Conservation (phyloP, 1,140 invertebrate genomes). For the Philaenus spumarius region DNA sequence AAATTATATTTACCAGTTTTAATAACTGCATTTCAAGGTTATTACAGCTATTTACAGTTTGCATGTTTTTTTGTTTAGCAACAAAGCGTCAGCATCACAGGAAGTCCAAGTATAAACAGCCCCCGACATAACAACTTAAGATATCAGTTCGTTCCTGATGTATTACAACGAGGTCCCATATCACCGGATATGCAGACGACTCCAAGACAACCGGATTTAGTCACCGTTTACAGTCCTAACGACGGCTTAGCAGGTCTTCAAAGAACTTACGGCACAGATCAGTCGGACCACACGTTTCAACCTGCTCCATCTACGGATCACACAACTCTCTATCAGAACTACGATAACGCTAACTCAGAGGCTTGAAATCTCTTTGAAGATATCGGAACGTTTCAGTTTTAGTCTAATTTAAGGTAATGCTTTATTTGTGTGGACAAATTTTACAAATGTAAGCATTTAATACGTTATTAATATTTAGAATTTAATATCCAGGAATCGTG, state of each 20-base stretch:
- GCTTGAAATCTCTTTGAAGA: background rate
- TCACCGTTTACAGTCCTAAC: slow-evolving; percentile 13
- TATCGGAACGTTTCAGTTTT: too few relatives aligned
- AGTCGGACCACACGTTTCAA: background rate
- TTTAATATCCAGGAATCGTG: too few relatives aligned
- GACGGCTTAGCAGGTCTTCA: slow-evolving; percentile 3
- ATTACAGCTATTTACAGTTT: too few relatives aligned
- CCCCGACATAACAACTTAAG: slow-evolving; percentile 5
- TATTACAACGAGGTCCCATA: slow-evolving; percentile 5
- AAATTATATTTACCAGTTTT: too few relatives aligned
- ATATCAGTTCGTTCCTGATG: slow-evolving; percentile 20
- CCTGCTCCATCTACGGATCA: background rate
- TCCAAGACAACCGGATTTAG: slow-evolving; percentile 12
- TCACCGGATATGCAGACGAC: background rate
- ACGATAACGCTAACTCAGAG: background rate
- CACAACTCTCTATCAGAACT: slow-evolving; percentile 6
- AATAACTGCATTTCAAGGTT: too few relatives aligned
- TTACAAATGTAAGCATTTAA: too few relatives aligned
- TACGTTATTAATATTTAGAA: too few relatives aligned
- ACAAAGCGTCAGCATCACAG: background rate
- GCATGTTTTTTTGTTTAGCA: too few relatives aligned
- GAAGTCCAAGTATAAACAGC: slow-evolving; percentile 6
- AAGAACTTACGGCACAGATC: slow-evolving; percentile 5
- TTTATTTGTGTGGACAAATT: too few relatives aligned
- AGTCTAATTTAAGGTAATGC: too few relatives aligned